These are phyloP conservation scores for Ecliptopera silaceata DNA, from an alignment of 2,888 invertebrate species.

Conservation along the genomic window DNA sequence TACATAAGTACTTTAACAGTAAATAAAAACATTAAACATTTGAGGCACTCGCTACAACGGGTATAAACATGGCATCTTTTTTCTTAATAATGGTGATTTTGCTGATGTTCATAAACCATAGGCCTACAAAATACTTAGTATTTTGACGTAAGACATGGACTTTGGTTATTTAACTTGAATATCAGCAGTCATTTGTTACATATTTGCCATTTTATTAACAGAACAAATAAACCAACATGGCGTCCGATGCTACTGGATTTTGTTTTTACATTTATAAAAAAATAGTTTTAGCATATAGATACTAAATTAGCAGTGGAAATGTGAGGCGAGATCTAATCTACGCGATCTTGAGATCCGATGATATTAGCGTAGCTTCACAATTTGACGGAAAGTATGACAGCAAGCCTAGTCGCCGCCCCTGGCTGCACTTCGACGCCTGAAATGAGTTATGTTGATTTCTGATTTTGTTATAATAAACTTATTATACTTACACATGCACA, in stretches of 20 bases:
- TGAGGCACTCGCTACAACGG: background rate
- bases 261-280: background rate
- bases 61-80: background rate
- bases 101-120: background rate
- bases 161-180: background rate
- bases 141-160: background rate
- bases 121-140: background rate
- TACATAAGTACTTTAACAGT: background rate
- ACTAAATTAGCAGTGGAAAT: slow-evolving; percentile 6
- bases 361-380: slow-evolving; percentile 2
- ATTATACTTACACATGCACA: too few species aligned
- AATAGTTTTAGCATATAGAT: background rate
- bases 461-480: too few species aligned
- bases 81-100: background rate
- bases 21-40: background rate
- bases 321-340: slow-evolving; percentile 15
- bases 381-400: background rate
- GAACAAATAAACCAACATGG: background rate
- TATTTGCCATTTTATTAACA: slow-evolving; percentile 3
- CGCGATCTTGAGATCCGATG: background rate
- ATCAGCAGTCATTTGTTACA: background rate
- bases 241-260: background rate
- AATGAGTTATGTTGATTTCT: slow-evolving; percentile 15
- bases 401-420: slow-evolving; percentile 46
- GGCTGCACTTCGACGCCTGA: slow-evolving; percentile 61